These are phyloP conservation scores for Chrysolina oricalcia DNA, from an alignment of 2,888 invertebrate genomes.

Conservation along the genomic window DNA sequence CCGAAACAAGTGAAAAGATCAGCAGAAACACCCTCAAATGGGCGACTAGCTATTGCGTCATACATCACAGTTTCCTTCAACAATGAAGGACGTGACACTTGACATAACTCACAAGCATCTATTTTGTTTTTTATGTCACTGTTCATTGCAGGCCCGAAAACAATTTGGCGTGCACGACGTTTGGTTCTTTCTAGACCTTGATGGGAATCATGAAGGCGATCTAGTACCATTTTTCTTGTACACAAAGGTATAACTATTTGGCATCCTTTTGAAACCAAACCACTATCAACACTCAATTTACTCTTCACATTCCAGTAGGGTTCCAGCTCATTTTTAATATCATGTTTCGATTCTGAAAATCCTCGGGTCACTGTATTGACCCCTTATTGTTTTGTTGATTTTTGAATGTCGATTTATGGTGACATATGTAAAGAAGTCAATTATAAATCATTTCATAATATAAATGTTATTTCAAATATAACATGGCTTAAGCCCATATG, in stretches of 20 bases:
- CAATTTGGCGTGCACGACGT: too few relatives aligned
- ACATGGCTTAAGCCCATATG: too few relatives aligned
- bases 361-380: too few relatives aligned
- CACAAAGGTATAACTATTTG: too few relatives aligned
- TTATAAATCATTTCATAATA: too few relatives aligned
- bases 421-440: too few relatives aligned
- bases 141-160: constrained; percentile 18
- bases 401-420: too few relatives aligned
- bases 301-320: constrained; percentile 9
- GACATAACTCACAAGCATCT: neutral
- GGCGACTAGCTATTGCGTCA: neutral
- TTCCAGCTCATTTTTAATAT: neutral
- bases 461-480: too few relatives aligned
- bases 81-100: neutral
- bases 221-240: neutral
- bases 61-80: neutral
- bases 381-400: too few relatives aligned
- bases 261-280: neutral
- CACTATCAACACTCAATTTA: neutral
- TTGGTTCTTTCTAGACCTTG: too few relatives aligned
- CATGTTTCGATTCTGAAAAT: neutral
- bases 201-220: neutral
- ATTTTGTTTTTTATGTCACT: neutral
- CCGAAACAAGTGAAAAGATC: neutral
- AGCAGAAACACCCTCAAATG: neutral